Percentiles rank a stretch among this genome's conserved stretches.
Conservation (phyloP, 2,888 invertebrate species). For the Brenthis hecate region DNA sequence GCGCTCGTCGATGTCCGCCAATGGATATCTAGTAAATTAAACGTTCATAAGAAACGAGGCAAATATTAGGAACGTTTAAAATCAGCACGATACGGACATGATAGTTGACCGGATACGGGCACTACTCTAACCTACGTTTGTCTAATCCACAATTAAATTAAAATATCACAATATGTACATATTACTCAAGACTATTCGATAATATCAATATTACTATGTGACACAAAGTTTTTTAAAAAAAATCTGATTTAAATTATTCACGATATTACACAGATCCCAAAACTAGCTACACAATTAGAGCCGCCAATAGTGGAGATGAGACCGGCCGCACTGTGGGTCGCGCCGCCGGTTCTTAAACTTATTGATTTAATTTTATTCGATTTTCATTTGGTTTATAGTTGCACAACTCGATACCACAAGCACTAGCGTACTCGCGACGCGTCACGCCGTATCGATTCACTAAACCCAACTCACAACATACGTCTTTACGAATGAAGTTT, state of each 20-base stretch:
- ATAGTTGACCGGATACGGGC: constrained; percentile 54
- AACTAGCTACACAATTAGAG: constrained; percentile 45
- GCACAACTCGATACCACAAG: constrained; percentile 25
- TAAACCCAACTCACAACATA: constrained; percentile 41
- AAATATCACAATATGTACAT: constrained; percentile 82
- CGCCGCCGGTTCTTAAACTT: constrained; percentile 7
- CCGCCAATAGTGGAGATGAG: constrained; percentile 43
- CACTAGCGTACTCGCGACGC: constrained; percentile 6
- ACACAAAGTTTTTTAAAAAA: constrained; percentile 40
- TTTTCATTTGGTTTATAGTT: constrained; percentile 34
- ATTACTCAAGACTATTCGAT: constrained; percentile 69
- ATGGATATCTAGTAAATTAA: constrained; percentile 32
- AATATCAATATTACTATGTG: constrained; percentile 59
- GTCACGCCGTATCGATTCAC: constrained; percentile 22
- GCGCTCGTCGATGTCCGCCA: constrained; percentile 19
- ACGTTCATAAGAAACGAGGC: constrained; percentile 44
- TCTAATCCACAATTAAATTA: constrained; percentile 77
- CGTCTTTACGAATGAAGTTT: constrained; percentile 48
- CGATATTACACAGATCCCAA: constrained; percentile 52
- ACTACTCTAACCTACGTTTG: constrained; percentile 67
- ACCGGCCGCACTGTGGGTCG: background rate
- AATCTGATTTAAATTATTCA: constrained; percentile 39
- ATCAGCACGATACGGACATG: constrained; percentile 58
- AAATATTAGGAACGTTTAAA: constrained; percentile 55
- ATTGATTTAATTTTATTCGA: constrained; percentile 30